Evolutionary conservation across 2,888 invertebrate genomes (phyloP), one percentile per base, ranked within the genome.

Genomic region (Malachius bipustulatus): DNA sequence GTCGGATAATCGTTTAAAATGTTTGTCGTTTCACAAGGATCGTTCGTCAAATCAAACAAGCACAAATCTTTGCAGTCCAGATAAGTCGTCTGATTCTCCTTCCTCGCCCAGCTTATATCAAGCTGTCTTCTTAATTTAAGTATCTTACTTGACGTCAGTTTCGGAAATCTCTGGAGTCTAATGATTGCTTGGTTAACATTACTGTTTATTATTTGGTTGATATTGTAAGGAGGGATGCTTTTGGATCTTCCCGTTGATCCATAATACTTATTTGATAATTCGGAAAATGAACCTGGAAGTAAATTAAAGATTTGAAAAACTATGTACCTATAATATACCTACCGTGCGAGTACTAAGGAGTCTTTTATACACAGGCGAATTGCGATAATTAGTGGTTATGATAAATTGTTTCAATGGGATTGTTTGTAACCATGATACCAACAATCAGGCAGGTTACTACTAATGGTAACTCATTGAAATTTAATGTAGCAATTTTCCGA

Each of bases 21-120:
- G 43, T 60, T 57, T 14, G 35, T 47, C 4, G 54, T 56, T 42
- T 60, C 60, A 35, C 58, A 59, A 3, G 59, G 60, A 44, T 60
- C 60, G 4, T 44, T 36, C 6, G 41, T 26, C 2, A 60, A 38
- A 36, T 60, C 56, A 36, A 58, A 60, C 10, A 60, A 43, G 32
- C 57, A 59, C 14, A 47, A 45, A 12, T 41, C 37, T 8, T 35
- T 34, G 14, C 51, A 50, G 13, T 37, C 35, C n/a, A n/a, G 24
- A n/a, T n/a, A n/a, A 8, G n/a, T 6, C n/a, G 6, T n/a, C 24
- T 8, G 24, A n/a, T 19, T 19, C 6, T 6, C 6, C 24, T 19
- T n/a, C n/a, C 24, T 19, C 6, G 24, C 35, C 41, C 11, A 41
- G 13, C 10, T 38, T 34, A 37, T 4, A 34, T 15, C 13, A 36